phyloP scores from a whole-genome alignment of 2,797 vertebrate species.

The Sandelia bainsii region DNA sequence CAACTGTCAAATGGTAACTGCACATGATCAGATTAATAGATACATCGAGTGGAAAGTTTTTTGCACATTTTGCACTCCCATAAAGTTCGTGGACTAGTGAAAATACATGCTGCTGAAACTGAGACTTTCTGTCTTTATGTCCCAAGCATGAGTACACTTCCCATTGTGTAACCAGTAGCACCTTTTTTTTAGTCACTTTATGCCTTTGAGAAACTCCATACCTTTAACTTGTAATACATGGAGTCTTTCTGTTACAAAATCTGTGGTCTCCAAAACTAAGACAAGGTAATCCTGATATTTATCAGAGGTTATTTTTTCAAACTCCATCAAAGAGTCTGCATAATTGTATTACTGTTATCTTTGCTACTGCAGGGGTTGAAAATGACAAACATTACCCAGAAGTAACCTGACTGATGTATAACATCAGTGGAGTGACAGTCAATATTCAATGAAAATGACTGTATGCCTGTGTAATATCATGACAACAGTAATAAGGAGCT shows the following conservation, averaged over 20 bases:
- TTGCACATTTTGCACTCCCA: too few relatives aligned
- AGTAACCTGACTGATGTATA: neutral
- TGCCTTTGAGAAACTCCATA: neutral
- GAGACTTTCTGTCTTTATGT: neutral
- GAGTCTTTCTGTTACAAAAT: too few relatives aligned
- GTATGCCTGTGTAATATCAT: constrained; percentile 23
- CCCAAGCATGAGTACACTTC: neutral
- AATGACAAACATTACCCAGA: too few relatives aligned
- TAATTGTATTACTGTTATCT: too few relatives aligned
- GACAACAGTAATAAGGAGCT: constrained; percentile 19
- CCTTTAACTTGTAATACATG: neutral
- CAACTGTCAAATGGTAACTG: neutral
- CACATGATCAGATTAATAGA: neutral
- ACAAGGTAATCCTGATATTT: neutral
- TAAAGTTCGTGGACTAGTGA: too few relatives aligned
- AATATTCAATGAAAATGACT: neutral
- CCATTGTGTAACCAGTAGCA: neutral
- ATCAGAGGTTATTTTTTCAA: neutral
- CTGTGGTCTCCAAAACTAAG: too few relatives aligned
- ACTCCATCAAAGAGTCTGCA: too few relatives aligned
- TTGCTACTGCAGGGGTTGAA: too few relatives aligned
- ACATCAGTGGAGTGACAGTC: neutral
- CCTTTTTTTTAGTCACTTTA: neutral
- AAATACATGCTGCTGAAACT: too few relatives aligned
- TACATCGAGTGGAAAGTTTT: too few relatives aligned